Percentiles rank a stretch among this genome's conserved stretches.
Conservation (phyloP, 2,888 invertebrate species). For the Hyles lineata region DNA sequence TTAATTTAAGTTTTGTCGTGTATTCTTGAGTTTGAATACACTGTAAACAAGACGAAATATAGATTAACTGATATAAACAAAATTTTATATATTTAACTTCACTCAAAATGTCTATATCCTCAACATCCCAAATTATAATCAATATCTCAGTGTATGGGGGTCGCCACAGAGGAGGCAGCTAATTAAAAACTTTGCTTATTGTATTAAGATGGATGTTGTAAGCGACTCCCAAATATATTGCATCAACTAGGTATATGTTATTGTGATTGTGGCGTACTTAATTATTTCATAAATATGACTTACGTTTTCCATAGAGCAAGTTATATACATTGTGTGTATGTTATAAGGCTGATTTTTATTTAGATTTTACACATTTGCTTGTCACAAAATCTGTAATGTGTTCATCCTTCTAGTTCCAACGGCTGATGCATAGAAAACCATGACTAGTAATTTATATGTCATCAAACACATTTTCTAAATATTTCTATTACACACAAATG, state of each 20-base stretch:
- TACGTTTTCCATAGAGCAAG: slow-evolving; percentile 2
- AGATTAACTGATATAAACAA: no score
- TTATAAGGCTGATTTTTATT: slow-evolving; percentile 23
- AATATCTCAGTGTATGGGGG: slow-evolving; percentile 6
- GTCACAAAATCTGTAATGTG: slow-evolving; percentile 4
- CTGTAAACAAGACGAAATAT: no score
- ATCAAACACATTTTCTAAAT: no score
- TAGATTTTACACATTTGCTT: slow-evolving; percentile 13
- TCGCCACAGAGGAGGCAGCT: not conserved
- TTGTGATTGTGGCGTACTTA: slow-evolving; percentile 24
- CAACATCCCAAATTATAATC: slow-evolving; percentile 15
- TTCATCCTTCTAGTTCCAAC: not conserved
- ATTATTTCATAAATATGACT: slow-evolving; percentile 12
- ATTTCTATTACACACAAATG: no score
- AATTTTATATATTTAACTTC: no score
- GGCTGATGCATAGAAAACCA: not conserved
- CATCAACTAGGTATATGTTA: not conserved
- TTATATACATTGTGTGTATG: slow-evolving; percentile 12
- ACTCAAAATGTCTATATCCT: not conserved
- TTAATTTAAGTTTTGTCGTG: no score
- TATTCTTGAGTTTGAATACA: no score
- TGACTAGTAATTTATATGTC: not conserved
- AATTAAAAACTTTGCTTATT: slow-evolving; percentile 16
- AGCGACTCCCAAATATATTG: slow-evolving; percentile 12
- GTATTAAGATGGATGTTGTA: not conserved